A percentile compares a stretch with the other conserved stretches of the same genome.
Conservation (phyloP, 2,888 invertebrate genomes). For the Catocala sponsa region DNA sequence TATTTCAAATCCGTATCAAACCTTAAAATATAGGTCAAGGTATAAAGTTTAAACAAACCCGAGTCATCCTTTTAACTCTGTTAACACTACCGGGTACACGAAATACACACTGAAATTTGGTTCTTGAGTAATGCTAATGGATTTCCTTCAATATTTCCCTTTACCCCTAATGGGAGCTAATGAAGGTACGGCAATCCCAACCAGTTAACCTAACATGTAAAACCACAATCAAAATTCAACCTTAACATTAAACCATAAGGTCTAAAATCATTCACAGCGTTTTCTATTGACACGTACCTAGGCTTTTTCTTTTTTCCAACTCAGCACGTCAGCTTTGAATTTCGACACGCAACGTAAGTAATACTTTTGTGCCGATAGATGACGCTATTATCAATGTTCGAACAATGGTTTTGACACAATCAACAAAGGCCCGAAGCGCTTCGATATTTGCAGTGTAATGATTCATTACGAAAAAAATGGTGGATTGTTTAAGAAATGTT, state of each 20-base stretch:
- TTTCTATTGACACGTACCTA: conserved; percentile 11
- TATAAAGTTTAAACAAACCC: background rate
- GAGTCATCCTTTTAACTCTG: background rate
- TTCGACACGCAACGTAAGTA: conserved; percentile 34
- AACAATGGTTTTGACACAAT: conserved; percentile 11
- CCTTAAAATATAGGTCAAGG: too few relatives aligned
- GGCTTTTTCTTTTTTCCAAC: conserved; percentile 25
- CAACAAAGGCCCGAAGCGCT: background rate
- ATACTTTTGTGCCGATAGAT: conserved; percentile 17
- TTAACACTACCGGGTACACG: conserved; percentile 3
- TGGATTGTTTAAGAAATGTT: background rate
- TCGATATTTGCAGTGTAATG: background rate
- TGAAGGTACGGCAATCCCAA: conserved; percentile 36
- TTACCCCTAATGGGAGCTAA: conserved; percentile 37
- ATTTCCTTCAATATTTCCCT: conserved; percentile 40
- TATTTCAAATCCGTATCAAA: too few relatives aligned
- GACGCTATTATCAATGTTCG: conserved; percentile 20
- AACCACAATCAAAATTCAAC: conserved; percentile 7
- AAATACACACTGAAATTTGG: conserved; percentile 13
- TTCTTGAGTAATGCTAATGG: conserved; percentile 38
- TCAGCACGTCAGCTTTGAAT: conserved; percentile 23
- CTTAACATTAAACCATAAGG: background rate
- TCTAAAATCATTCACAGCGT: background rate
- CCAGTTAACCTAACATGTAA: conserved; percentile 15
- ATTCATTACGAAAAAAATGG: background rate